These are phyloP conservation scores for Acrossocheilus fasciatus DNA, from an alignment of 2,797 vertebrate species.

Conservation along the genomic window DNA sequence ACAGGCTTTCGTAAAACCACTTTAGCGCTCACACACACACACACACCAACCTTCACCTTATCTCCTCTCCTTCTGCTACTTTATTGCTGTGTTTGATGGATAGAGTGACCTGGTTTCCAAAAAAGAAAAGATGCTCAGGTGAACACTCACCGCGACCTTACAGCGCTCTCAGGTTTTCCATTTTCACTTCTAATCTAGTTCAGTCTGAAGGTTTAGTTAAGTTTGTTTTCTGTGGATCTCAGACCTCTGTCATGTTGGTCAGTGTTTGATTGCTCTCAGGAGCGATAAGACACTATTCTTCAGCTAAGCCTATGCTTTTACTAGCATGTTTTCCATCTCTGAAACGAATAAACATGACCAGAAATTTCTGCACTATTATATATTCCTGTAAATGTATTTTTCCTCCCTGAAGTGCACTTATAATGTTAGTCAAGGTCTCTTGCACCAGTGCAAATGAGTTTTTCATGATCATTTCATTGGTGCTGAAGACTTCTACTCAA, in stretches of 20 bases:
- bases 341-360: conserved; percentile 5
- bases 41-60: conserved; percentile 40
- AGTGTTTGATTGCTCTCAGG: conserved; percentile 8
- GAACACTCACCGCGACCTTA: conserved; percentile 34
- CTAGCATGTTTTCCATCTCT: conserved; percentile 1
- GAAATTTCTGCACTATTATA: background rate
- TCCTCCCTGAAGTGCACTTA: background rate
- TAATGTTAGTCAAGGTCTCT: conserved; percentile 16
- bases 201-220: conserved; percentile 5
- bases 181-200: conserved; percentile 26
- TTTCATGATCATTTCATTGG: background rate
- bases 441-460: background rate
- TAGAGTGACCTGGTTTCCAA: conserved; percentile 47
- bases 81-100: conserved; percentile 47
- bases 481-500: background rate
- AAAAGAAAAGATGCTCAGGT: conserved; percentile 45
- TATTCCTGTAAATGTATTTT: background rate
- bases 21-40: conserved; percentile 9
- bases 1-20: conserved; percentile 24
- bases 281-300: background rate
- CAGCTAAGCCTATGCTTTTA: background rate
- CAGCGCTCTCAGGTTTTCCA: conserved; percentile 24
- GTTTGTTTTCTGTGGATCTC: conserved; percentile 37
- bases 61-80: conserved; percentile 44
- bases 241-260: conserved; percentile 7